Base-by-base conservation (phyloP, 2,888 invertebrate genomes). In the Agrypnus murinus region DNA sequence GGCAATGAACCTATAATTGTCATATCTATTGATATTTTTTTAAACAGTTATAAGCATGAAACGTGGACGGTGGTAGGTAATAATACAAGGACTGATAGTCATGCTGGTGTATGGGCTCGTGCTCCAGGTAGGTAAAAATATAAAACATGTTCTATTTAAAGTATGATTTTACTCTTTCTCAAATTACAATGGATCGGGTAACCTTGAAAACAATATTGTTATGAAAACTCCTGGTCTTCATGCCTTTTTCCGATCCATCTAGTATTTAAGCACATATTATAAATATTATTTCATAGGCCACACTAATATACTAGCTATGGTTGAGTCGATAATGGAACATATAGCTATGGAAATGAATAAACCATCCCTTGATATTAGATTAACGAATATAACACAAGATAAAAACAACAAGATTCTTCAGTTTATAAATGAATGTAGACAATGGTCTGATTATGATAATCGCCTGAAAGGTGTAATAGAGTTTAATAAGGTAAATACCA, bases 321-420 rank as follows among this genome's bases (percentile, higher is more conserved):
- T 89, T 9, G 92, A 93, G 81, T 86, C 85, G 69, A 87, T 92
- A 2, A 90, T 93, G 88, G 92, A 93, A 60, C 91, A 92, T 63
- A 90, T 92, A 74, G 89, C 92, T 0, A 85, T 84, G 45, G 84
- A 80, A 12, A 74, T 89, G 0, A 86, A 87, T 4, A 83, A 87
- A 68, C 91, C 92, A 84, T 88, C 92, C 0, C 67, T 88, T 0
- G 87, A 89, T 73, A 88, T 92, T 0, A 86, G 90, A 31, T 71
- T 87, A 65, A 83, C 83, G 1, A 93, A 92, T 77, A 84, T 91
- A 38, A 78, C 83, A 4, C 12, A 5, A 6, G n/a, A 25, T 17
- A 14, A 86, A 17, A 46, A 46, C 17, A 19, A 46, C 2, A 10
- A 46, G 2, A 2, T 46, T 3, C 14, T 46, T 8, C 86, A 87